Evolutionary conservation across 2,797 vertebrate genomes (phyloP), one percentile per base, ranked within the genome.

Genomic region (Capromys pilorides): DNA sequence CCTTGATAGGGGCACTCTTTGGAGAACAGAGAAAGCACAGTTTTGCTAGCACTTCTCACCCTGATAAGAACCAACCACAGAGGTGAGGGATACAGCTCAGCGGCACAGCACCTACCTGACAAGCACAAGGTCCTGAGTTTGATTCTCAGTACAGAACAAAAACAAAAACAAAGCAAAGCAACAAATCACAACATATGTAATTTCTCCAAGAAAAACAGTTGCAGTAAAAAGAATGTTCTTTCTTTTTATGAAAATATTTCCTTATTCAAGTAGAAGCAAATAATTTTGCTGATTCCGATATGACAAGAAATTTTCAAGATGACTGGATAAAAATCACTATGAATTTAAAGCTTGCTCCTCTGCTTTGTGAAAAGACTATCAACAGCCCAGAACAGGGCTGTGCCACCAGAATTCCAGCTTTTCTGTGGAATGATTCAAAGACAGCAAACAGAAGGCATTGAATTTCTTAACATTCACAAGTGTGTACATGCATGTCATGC

Each of bases 341-440:
- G 94, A 75, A 80, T 62, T 92, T 88, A 86, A 80, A 94, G 12
- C 86, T 84, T 88, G 66, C 73, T 84, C 54, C 54, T 88, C 87
- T 96, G 28, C 89, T 84, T 91, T 93, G 41, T 90, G 59, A 96
- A 93, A 96, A 81, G 75, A 93, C 94, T 95, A 93, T 95, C 90
- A 95, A 75, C 85, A 96, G 84, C 95, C 86, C 85, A 96, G 95
- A 85, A 86, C 66, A 96, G 71, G 61, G 86, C 75, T 78, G 64
- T 95, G 92, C 81, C 95, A 96, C 92, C 87, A 97, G 93, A 96
- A 97, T 97, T 96, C 95, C 94, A 95, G 61, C 88, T 97, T 97
- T 97, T 95, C 92, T 95, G 90, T 94, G 80, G 97, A 95, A 95
- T 97, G 95, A 95, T 97, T 95, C 96, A 97, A 96, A 94, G 96